Base-by-base conservation (phyloP, 1,140 invertebrate genomes). In the Aphelenchoides fujianensis region DNA sequence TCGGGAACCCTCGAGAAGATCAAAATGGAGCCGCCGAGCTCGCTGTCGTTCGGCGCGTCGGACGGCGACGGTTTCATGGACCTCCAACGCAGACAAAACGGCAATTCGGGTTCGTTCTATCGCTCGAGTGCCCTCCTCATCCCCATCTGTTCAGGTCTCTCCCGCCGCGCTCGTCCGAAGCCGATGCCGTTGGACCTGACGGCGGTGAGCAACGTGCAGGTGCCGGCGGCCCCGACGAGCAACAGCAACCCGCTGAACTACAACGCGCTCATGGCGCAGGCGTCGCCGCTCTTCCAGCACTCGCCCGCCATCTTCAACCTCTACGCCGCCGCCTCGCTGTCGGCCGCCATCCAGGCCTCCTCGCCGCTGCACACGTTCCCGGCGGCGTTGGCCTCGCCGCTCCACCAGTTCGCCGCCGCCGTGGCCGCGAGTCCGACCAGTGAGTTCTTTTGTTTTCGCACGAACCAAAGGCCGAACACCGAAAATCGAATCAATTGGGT, bases 111-210 rank as follows among this genome's bases (percentile, higher is more conserved):
- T 32, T 28, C 31, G 41, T n/a, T n/a, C n/a, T n/a, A n/a, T n/a
- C n/a, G n/a, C n/a, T 3, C 16, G 61, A 64, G 36, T 19, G 16
- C 32, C 32, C 19, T 30, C 63, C 23, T 7, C 30, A 12, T n/a
- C n/a, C n/a, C n/a, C n/a, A n/a, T n/a, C 31, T 41, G 41, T 37
- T 63, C 35, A 2, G 62, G 41, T 3, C 36, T 80, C 16, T 74
- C 79, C 23, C 69, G 77, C 3, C 74, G 78, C 12, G 70, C 64
- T 35, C 78, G 78, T 32, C 77, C 77, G 7, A 75, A 79, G 23
- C 69, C 69, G 2, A 27, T 70, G 34, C 75, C 75, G 19, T 61
- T 77, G 19, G 75, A 77, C 53, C 52, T 77, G 55, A 77, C 75
- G 23, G 74, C 66, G 30, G 59, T 71, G 23, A 70, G 59, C 19